These are phyloP conservation scores for Drosophila hamatofila DNA, from an alignment of 2,888 invertebrate species.

Conservation along the genomic window DNA sequence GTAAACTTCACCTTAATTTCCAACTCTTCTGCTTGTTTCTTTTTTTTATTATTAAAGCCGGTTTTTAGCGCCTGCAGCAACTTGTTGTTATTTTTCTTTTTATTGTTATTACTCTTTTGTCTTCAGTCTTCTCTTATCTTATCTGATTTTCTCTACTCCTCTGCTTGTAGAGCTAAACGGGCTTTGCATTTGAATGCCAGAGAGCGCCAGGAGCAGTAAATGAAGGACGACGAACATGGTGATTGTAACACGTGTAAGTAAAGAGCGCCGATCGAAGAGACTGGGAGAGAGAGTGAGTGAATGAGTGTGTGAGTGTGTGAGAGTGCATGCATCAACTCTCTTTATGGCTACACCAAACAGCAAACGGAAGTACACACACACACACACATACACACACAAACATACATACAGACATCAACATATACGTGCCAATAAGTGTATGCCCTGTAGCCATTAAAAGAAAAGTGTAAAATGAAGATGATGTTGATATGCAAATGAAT, in stretches of 20 bases:
- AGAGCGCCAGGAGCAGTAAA: constrained; percentile 82
- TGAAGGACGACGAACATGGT: constrained; percentile 88
- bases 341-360: not conserved
- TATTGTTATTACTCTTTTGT: constrained; percentile 12
- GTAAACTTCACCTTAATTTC: constrained; percentile 85
- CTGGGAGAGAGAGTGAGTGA: not conserved
- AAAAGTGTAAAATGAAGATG: constrained; percentile 3
- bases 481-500: constrained; percentile 2
- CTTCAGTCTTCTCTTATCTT: constrained; percentile 15
- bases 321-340: not conserved
- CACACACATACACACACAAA: constrained; percentile 18
- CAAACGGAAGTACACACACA: constrained; percentile 45
- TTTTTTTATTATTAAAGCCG: constrained; percentile 58
- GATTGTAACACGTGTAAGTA: constrained; percentile 92
- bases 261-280: constrained; percentile 17
- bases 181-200: constrained; percentile 60
- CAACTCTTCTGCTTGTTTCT: constrained; percentile 55
- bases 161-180: constrained; percentile 38
- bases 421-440: constrained; percentile 19
- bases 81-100: constrained; percentile 31
- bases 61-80: constrained; percentile 72
- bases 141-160: constrained; percentile 15
- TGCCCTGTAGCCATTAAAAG: constrained; percentile 12
- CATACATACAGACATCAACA: constrained; percentile 21
- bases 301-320: not conserved